These are phyloP conservation scores for Chloroceryle aenea DNA, from an alignment of 2,113 vertebrate genomes.

Conservation along the genomic window DNA sequence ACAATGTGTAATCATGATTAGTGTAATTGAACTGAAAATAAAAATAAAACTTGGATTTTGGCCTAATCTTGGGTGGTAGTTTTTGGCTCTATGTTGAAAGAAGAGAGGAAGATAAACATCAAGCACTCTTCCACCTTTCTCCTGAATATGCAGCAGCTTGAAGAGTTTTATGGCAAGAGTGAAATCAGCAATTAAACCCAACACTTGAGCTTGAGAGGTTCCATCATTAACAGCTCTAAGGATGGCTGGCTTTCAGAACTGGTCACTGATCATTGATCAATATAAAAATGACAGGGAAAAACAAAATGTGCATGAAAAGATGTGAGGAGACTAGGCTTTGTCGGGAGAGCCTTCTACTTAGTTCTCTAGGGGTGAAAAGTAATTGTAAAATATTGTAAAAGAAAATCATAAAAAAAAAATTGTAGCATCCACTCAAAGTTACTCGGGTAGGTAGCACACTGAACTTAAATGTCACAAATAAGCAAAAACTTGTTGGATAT, in stretches of 20 bases:
- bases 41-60: neutral
- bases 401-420: neutral
- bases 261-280: neutral
- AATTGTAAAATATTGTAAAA: too few relatives aligned
- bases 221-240: neutral
- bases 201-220: neutral
- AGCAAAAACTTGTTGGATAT: neutral
- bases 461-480: neutral
- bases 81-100: neutral
- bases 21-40: neutral
- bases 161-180: neutral
- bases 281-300: neutral
- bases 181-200: neutral
- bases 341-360: neutral
- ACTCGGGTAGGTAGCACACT: neutral
- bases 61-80: neutral
- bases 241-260: neutral
- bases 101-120: neutral
- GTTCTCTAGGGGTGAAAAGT: neutral
- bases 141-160: neutral
- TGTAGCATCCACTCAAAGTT: accelerated
- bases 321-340: neutral
- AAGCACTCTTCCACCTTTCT: neutral
- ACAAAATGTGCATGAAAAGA: neutral
- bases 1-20: neutral